Base-by-base conservation (phyloP, 2,797 vertebrate genomes). In the Vespertilio murinus region DNA sequence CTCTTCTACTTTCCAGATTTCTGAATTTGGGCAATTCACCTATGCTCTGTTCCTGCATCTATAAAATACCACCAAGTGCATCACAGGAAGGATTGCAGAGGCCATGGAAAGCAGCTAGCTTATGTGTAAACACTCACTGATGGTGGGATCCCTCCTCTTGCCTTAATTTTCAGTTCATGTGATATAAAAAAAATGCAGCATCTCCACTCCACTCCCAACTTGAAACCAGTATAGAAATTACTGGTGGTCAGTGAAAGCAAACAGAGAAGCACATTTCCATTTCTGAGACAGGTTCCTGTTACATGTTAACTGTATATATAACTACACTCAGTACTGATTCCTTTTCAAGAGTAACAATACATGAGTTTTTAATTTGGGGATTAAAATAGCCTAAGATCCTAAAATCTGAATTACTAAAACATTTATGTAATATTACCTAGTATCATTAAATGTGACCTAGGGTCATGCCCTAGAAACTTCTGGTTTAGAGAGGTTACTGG, bases 301-400 rank as follows among this genome's bases (percentile, higher is more conserved):
- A n/a, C 38, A 54, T 12, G 54, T 47, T 61, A 81, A 69, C 52
- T 18, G 11, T n/a, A 56, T 17, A 11, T 14, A 88, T 40, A 79
- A 45, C 4, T n/a, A 23, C 47, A 81, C 40, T 74, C 16, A 6
- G 45, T 35, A 79, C 9, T 13, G 30, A 92, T 42, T 95, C n/a
- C 11, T 88, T 64, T 88, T 40, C 85, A 85, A 90, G 45, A 28
- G 30, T 65, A 74, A 71, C 9, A 81, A 73, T 95, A 28, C 22
- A 0, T 1, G 40, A 90, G 61, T 38, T 86, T 94, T 88, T 59
- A 67, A 88, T 78, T 70, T 80, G 92, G 59, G 30, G 22, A 35
- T 95, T 94, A 92, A 95, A 92, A 92, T 90, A 89, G 10, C 42
- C 80, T 56, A 56, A 80, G 65, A 81, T 70, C 92, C 70, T 73